Evolutionary conservation across 2,888 invertebrate genomes (phyloP).

Genomic region (Thera britannica): DNA sequence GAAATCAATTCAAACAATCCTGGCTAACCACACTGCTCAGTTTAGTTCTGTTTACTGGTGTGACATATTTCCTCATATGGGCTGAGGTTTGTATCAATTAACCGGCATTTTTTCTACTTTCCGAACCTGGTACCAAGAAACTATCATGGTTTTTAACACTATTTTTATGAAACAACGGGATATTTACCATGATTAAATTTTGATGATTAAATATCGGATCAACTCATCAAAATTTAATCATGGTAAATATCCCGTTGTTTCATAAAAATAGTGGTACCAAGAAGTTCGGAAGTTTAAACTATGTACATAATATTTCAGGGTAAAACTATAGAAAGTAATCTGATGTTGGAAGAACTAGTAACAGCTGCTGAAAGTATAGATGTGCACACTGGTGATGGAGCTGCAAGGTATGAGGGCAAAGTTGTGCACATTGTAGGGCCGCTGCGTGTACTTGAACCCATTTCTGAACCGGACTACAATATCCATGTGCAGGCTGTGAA

Average conservation of each 20-base stretch:
- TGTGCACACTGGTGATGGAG: constrained; percentile 89
- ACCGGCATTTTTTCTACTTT: not conserved
- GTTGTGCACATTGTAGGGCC: constrained; percentile 92
- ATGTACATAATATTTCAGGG: constrained; percentile 78
- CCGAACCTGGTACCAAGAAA: too few species aligned
- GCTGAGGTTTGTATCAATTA: constrained; percentile 88
- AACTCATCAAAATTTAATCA: too few species aligned
- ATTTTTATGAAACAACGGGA: too few species aligned
- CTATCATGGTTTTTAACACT: too few species aligned
- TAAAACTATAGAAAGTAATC: constrained; percentile 90
- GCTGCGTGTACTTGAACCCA: constrained; percentile 90
- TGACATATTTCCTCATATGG: constrained; percentile 91
- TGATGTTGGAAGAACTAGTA: constrained; percentile 91
- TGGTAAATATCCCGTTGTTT: too few species aligned
- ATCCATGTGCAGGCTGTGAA: constrained; percentile 94
- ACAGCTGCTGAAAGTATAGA: constrained; percentile 82
- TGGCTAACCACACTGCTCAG: constrained; percentile 91
- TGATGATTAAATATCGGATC: too few species aligned
- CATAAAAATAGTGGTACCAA: too few species aligned
- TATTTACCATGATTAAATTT: too few species aligned
- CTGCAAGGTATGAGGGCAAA: constrained; percentile 88
- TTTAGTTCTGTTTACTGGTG: constrained; percentile 86
- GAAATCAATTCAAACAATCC: constrained; percentile 86
- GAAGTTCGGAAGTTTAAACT: too few species aligned
- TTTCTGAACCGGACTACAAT: constrained; percentile 94